Base-by-base conservation (phyloP, 2,888 invertebrate genomes). In the Ferrisia virgata region DNA sequence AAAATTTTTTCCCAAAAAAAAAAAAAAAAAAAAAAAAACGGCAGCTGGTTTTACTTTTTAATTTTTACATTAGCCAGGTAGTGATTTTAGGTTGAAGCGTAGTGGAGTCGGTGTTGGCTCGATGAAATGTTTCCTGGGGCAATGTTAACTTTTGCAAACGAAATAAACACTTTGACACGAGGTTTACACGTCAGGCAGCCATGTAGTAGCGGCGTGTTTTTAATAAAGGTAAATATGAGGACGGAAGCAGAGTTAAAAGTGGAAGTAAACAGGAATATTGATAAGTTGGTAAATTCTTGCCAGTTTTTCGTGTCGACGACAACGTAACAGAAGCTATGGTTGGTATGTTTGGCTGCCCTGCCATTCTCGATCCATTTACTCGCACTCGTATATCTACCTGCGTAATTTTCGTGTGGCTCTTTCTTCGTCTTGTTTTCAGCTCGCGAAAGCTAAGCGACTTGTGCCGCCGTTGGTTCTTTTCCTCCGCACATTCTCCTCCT, bases 101-200 rank as follows among this genome's bases (percentile, higher is more conserved):
- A 25, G 33, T 33, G 33, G 33, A 13, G n/a, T 72, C 36, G 13
- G 2, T 72, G 47, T 36, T 72, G 15, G 33, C n/a, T 64, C 11
- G 31, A 22, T n/a, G n/a, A 72, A 72, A 72, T 33, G 72, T 72
- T 72, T 72, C 72, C 33, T 33, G 72, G 33, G 36, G 72, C 72
- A 33, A 36, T 72, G 72, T 72, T 72, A 72, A 72, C 72, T 72
- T 72, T 72, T 72, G 0, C 36, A 33, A 72, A 72, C 22, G 33
- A 72, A 72, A 72, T 72, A 36, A 18, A 72, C 22, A 72, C 36
- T 33, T 72, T 72, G 72, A 72, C 72, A 72, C 72, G 72, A 33
- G 58, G 13, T 72, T 28, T 69, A 28, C 58, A 28, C 9, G 18
- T 18, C 8, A n/a, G n/a, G n/a, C n/a, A n/a, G n/a, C n/a, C n/a